These are phyloP conservation scores for Chlorospingus semifuscus DNA, from an alignment of 2,797 vertebrate species.

Conservation along the genomic window DNA sequence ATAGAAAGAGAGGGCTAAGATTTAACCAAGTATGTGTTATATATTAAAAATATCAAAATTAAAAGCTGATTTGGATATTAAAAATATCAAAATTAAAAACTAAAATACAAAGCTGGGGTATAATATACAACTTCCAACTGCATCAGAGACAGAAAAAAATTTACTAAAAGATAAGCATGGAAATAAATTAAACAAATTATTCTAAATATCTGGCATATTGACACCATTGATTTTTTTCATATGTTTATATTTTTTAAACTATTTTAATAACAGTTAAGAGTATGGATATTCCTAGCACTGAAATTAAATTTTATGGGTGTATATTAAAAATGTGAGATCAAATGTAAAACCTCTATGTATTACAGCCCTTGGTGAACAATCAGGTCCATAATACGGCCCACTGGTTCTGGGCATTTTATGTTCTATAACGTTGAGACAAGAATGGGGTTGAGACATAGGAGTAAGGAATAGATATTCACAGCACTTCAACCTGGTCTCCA, in stretches of 20 bases:
- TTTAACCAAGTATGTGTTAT: neutral
- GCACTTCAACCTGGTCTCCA: neutral
- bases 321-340: neutral
- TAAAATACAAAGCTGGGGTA: neutral
- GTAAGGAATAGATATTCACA: neutral
- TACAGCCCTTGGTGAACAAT: neutral
- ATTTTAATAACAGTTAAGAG: neutral
- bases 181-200: neutral
- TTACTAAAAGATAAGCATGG: neutral
- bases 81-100: neutral
- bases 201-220: neutral
- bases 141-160: neutral
- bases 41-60: neutral
- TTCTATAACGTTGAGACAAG: neutral
- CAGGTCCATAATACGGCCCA: neutral
- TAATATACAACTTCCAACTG: neutral
- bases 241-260: neutral
- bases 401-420: neutral
- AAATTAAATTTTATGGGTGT: neutral
- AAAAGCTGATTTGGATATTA: neutral
- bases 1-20: neutral
- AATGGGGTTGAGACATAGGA: neutral
- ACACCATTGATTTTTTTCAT: neutral
- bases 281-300: neutral
- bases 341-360: neutral